A percentile compares a stretch with the other conserved stretches of the same genome.
These are phyloP conservation scores for Tethea ocularis DNA, from an alignment of 2,888 invertebrate species.

Conservation along the genomic window DNA sequence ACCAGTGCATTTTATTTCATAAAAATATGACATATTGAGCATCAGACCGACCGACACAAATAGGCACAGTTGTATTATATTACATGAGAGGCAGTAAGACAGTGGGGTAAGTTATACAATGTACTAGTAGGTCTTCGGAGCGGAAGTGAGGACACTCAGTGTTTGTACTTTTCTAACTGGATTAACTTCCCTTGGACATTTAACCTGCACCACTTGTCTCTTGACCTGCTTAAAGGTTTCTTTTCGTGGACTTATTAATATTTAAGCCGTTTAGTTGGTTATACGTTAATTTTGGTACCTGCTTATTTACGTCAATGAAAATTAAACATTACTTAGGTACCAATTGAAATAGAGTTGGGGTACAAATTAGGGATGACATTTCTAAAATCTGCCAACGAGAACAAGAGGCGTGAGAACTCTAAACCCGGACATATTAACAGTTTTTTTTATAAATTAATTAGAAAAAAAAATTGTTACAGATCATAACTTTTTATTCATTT, in stretches of 20 bases:
- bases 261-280: conserved; percentile 54
- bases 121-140: conserved; percentile 68
- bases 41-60: background rate
- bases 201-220: conserved; percentile 75
- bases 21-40: background rate
- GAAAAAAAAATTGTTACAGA: too few species aligned
- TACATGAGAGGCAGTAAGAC: conserved; percentile 74
- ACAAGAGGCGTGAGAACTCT: too few species aligned
- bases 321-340: background rate
- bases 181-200: conserved; percentile 72
- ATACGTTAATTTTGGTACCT: conserved; percentile 20
- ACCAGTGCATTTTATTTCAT: background rate
- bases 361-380: background rate
- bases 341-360: too few species aligned
- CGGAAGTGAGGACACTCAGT: conserved; percentile 77
- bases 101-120: conserved; percentile 74
- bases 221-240: conserved; percentile 80
- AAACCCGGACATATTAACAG: too few species aligned
- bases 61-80: conserved; percentile 39
- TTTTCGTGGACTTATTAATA: conserved; percentile 60
- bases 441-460: too few species aligned
- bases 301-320: conserved; percentile 16
- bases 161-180: conserved; percentile 82
- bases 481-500: too few species aligned
- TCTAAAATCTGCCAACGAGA: too few species aligned